Conservation (phyloP, 2,797 vertebrate genomes). For the Clarias fuscus region DNA sequence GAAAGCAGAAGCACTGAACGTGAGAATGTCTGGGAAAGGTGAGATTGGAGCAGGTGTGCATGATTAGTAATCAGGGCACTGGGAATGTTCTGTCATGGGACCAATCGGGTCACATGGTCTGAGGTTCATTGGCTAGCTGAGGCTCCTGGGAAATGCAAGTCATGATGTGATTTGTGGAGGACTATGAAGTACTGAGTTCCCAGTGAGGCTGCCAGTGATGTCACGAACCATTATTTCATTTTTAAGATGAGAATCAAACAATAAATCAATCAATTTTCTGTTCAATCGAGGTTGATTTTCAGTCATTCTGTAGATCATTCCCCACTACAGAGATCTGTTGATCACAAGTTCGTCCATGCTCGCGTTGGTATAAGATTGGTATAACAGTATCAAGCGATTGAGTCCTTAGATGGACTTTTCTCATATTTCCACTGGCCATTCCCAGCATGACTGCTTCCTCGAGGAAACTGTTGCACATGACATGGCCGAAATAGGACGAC, state of each 20-base stretch:
- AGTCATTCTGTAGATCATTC: too few species aligned
- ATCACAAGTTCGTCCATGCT: too few species aligned
- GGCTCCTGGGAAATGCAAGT: neutral
- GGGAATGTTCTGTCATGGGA: neutral
- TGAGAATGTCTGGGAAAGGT: neutral
- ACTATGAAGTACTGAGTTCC: neutral
- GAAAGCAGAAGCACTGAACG: neutral
- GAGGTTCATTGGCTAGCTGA: neutral
- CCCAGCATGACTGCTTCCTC: too few species aligned
- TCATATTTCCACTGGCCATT: too few species aligned
- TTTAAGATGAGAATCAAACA: neutral
- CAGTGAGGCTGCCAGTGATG: neutral
- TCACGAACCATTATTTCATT: neutral
- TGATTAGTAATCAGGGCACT: neutral
- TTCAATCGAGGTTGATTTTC: too few species aligned
- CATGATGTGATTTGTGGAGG: neutral
- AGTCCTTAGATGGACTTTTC: too few species aligned
- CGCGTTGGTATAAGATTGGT: too few species aligned
- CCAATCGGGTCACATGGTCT: neutral
- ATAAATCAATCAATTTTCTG: too few species aligned
- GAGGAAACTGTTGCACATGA: too few species aligned
- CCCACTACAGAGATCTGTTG: too few species aligned
- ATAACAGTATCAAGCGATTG: too few species aligned
- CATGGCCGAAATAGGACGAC: too few species aligned
- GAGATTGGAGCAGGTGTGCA: conserved; percentile 8